Evolutionary conservation across 2,888 invertebrate species (phyloP), one percentile per base, ranked within the genome.

Genomic region (Taphrorychus bicolor): DNA sequence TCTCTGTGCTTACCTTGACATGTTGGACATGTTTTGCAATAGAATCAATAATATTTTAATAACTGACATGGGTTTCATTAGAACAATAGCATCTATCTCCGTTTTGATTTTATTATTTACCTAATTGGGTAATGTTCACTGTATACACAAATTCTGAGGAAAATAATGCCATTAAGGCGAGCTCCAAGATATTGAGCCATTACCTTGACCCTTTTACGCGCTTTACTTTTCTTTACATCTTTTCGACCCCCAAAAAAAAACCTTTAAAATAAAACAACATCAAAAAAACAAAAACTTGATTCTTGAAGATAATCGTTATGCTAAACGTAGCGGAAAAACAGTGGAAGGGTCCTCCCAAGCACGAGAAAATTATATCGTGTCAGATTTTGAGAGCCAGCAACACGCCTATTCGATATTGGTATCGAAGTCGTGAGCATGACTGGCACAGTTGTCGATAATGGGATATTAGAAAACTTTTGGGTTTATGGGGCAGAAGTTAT

Each of bases 371-470:
- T 70, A 70, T 66, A 62, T 70, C 57, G 60, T 70, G 70, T 70
- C 70, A 66, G 60, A 66, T 66, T 69, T 69, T 66, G 59, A 59
- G 66, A 65, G 63, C 65, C 64, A 57, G 48, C 52, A 57, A 60
- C 65, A 59, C 59, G 66, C 62, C 60, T 59, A 60, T 63, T 32
- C 66, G 59, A 66, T 61, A 61, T 69, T 57, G 51, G 52, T 69
- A 59, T 69, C 65, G 61, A 32, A 45, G 63, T 67, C 59, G 57
- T 58, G 63, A 67, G 66, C 67, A 63, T 67, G 70, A 70, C 70
- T 70, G 70, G 67, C 70, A 70, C 70, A 70, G 67, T 67, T 70
- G 70, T 70, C 70, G 70, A 70, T 70, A 70, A 70, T 70, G 70
- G 70, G 70, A 70, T 70, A 70, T 70, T 70, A 67, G 64, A 67